A percentile compares a stretch with the other conserved stretches of the same genome.
phyloP scores from a whole-genome alignment of 2,888 invertebrate species.

The Lordiphosa fenestrarum region DNA sequence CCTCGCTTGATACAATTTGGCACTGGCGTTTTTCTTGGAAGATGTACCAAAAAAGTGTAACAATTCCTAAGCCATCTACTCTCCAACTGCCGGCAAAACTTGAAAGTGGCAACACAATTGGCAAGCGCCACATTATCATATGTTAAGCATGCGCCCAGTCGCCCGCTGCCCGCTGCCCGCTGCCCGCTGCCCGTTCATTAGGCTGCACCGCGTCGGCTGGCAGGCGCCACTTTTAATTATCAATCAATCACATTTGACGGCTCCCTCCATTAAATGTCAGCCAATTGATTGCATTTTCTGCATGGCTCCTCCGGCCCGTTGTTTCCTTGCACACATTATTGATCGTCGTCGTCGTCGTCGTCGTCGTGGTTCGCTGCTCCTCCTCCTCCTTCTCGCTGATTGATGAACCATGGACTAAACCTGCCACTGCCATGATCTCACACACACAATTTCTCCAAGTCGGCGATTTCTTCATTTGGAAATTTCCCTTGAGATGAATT shows the following conservation, averaged over 20 bases:
- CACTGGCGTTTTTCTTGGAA: conserved; percentile 7
- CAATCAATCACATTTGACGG: conserved; percentile 73
- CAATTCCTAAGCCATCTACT: no score
- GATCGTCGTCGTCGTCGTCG: background rate
- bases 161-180: conserved; percentile 1
- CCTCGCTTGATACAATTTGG: conserved; percentile 16
- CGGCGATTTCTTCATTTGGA: conserved; percentile 5
- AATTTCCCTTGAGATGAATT: conserved; percentile 30
- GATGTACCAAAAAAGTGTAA: no score
- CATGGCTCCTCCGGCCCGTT: conserved; percentile 9
- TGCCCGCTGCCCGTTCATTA: conserved; percentile 34
- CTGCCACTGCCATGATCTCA: conserved; percentile 20
- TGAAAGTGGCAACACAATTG: conserved; percentile 57
- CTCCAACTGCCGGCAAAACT: conserved; percentile 49
- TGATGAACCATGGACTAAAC: background rate
- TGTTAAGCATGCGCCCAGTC: conserved; percentile 33
- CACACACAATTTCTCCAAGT: background rate
- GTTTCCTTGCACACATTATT: conserved; percentile 5
- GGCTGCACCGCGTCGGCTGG: conserved; percentile 48
- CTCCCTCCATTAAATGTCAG: conserved; percentile 71
- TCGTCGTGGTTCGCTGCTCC: conserved; percentile 1
- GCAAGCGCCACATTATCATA: conserved; percentile 66
- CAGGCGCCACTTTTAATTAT: conserved; percentile 73
- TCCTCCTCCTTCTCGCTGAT: background rate
- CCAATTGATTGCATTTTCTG: conserved; percentile 63